Evolutionary conservation across 2,113 vertebrate genomes (phyloP).

Genomic region (Crypturellus undulatus): DNA sequence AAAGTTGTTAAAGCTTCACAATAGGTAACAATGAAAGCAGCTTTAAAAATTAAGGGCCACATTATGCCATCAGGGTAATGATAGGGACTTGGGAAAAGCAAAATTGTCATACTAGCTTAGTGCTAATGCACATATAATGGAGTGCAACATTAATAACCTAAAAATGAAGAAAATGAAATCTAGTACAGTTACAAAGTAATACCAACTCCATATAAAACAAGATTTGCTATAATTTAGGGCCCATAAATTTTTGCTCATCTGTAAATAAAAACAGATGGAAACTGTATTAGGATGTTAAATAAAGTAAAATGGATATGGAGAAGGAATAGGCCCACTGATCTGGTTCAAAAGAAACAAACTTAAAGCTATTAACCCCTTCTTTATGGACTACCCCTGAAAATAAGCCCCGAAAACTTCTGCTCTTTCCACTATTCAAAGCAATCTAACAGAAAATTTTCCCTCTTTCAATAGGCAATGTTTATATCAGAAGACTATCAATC

Average conservation of each 20-base stretch:
- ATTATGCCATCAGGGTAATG: slow-evolving; percentile 1
- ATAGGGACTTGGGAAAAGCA: slow-evolving; percentile 26
- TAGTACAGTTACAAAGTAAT: not conserved
- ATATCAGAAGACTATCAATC: not conserved
- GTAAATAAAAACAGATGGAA: slow-evolving; percentile 44
- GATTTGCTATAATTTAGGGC: not conserved
- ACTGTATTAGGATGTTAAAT: not conserved
- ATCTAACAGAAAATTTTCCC: not conserved
- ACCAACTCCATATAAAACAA: not conserved
- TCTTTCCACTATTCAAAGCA: not conserved
- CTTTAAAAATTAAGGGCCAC: slow-evolving; percentile 53
- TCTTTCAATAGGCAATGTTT: not conserved
- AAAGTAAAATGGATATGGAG: not conserved
- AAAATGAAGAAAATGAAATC: slow-evolving; percentile 51
- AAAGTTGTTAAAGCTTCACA: slow-evolving; percentile 62
- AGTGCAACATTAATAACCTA: not conserved
- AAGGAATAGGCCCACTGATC: not conserved
- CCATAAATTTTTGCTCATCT: slow-evolving; percentile 11
- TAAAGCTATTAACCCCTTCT: not conserved
- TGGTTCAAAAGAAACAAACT: not conserved
- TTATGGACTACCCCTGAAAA: not conserved
- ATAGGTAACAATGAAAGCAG: slow-evolving; percentile 44
- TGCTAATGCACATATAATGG: slow-evolving; percentile 28
- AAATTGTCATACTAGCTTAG: slow-evolving; percentile 42
- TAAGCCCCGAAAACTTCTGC: not conserved